Base-by-base conservation (phyloP, 2,888 invertebrate genomes). In the Sphaeridia pumilis region DNA sequence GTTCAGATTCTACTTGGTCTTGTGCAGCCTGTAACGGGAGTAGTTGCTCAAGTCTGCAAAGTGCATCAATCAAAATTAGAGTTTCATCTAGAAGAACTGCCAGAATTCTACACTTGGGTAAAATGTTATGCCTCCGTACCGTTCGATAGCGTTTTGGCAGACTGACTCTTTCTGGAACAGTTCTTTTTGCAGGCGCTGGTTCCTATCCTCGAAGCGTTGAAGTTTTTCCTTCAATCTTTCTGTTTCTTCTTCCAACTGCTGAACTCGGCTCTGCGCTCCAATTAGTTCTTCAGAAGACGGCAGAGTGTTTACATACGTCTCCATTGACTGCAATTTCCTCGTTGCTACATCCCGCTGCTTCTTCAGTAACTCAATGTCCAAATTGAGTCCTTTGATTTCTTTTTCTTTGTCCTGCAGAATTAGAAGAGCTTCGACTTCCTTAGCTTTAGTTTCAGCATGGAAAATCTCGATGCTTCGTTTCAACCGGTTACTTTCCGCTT, bases 21-120 rank as follows among this genome's bases (percentile, higher is more conserved):
- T 58, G 58, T n/a, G 63, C 61, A 34, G 58, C 57, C 46, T 60
- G 61, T 14, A 63, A 45, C 3, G 59, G 61, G 31, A 55, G 50
- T 7, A 63, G 42, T 28, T 60, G 58, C 26, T 63, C 60, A 17
- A 61, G 35, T 41, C 63, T 63, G 47, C n/a, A n/a, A n/a, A n/a
- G n/a, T n/a, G n/a, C n/a, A n/a, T n/a, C n/a, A n/a, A n/a, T n/a
- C n/a, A 10, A 31, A 31, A 31, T 31, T 10, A 31, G 14, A 31
- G 14, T 31, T 41, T 21, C 21, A 46, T 31, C 7, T 34, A 7
- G 4, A 46, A 12, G 20, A n/a, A n/a, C n/a, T n/a, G n/a, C n/a
- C n/a, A n/a, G n/a, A n/a, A n/a, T n/a, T n/a, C n/a, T n/a, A n/a
- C 25, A 34, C 4, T 46, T 5, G 31, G 17, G 14, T n/a, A 26